Conservation (phyloP, 2,113 vertebrate species). For the Canis aureus region DNA sequence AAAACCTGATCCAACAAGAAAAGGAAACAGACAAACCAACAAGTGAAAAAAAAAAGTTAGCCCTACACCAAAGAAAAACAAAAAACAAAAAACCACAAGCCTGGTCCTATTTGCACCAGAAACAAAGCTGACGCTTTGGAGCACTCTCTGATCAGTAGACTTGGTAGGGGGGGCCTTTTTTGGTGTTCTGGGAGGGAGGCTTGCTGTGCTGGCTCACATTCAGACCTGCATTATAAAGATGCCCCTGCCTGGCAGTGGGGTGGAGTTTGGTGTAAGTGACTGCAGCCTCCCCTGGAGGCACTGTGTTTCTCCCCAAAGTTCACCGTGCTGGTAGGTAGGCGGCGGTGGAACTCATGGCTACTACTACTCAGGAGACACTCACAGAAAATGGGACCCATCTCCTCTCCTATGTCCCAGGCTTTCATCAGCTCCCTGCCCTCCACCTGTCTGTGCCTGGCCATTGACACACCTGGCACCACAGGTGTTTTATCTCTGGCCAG, state of each 20-base stretch:
- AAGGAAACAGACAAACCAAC: background rate
- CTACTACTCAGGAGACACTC: background rate
- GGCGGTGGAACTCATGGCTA: background rate
- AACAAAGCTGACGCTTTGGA: background rate
- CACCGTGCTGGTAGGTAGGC: background rate
- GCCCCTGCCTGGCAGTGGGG: background rate
- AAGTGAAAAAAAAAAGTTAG: background rate
- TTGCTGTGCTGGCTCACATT: too few relatives aligned
- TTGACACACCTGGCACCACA: background rate
- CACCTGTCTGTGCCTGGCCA: background rate
- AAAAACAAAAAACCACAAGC: background rate
- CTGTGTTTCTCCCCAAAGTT: background rate
- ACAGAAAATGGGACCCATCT: background rate
- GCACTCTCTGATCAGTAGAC: background rate
- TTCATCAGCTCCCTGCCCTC: background rate
- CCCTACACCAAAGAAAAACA: background rate
- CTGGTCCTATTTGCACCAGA: background rate
- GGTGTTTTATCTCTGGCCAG: background rate
- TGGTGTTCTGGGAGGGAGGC: too few relatives aligned
- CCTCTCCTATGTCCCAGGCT: background rate
- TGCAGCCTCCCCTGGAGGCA: background rate
- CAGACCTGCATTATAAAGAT: background rate
- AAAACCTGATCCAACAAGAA: background rate
- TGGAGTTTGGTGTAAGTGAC: background rate
- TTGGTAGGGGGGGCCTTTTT: too few relatives aligned